Evolutionary conservation across 35 echinoderm and acorn worm genomes (phyloP), one percentile per base, ranked within the genome.

Genomic region (Stichopus chloronotus): DNA sequence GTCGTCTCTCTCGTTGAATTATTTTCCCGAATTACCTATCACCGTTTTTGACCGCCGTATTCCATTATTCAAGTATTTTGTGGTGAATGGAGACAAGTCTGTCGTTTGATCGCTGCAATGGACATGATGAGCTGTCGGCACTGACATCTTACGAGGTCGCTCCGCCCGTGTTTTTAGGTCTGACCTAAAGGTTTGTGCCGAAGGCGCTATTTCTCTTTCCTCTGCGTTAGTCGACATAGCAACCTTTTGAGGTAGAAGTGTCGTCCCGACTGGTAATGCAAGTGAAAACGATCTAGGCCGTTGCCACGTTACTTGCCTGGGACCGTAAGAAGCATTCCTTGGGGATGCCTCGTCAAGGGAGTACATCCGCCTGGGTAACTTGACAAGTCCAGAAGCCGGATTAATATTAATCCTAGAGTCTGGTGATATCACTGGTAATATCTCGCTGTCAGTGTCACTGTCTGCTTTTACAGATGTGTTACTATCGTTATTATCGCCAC

Each of bases 351-450:
- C 87, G 30, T 89, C 60, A 0, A 89, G 52, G 11, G 87, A 58
- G 24, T 91, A 91, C 90, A 91, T 91, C 14, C 76, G 54, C 19
- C 90, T 77, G 17, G 90, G 90, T 55, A 91, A 54, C 25, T 72
- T 91, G 56, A 91, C 90, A 8, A 91, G 72, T 79, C 90, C 90
- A 23, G 90, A 91, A 2, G 90, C 90, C 9, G 90, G 90, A 72
- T 91, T 91, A 16, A 91, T 91, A 52, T 91, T 91, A 57, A 91
- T 91, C 12, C 90, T 11, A 7, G 90, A 77, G 58, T 91, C 76
- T 12, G 69, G 90, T 11, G 90, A 91, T n/a, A 91, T 91, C 3
- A 91, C 90, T 1, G 90, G 90, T 43, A 91, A 65, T 9, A 91
- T 91, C 43, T 91, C 90, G 6, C 76, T 43, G 6, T 90, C 88